Evolutionary conservation across 2,797 vertebrate species (phyloP), one percentile per base, ranked within the genome.

Genomic region (Dendrocincla fuliginosa): DNA sequence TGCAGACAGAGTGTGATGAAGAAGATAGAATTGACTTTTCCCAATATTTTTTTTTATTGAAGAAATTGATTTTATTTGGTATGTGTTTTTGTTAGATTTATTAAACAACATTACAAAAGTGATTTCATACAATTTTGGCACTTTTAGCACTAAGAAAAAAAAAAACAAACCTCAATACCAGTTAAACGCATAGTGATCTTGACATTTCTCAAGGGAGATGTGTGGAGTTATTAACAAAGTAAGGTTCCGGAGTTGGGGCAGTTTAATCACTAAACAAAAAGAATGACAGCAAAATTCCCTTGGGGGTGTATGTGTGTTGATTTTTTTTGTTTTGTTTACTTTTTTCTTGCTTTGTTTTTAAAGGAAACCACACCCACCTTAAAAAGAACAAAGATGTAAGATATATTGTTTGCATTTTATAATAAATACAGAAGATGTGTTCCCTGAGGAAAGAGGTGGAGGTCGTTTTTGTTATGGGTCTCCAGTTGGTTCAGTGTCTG

Each of bases 401-500:
- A 59, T 61, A 22, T 5, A 8, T 39, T n/a, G 6, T 35, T 76
- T 59, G 10, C 3, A 5, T 70, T 81, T 91, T 67, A 15, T 42
- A 46, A 49, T 39, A 76, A 59, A 47, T 73, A 6, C 6, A 8
- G 39, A 55, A 59, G 25, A 41, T n/a, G 9, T 2, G 9, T 86
- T 73, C 14, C 11, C 3, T 2, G 15, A 68, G 52, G 30, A 84
- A 47, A 76, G 50, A 30, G 5, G 37, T 25, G 4, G 19, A 42
- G 5, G 5, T 7, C 3, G 2, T 67, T 39, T 70, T 50, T 46
- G 4, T 64, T 47, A 41, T 0, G 10, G 6, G 16, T 83, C 9
- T 22, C 15, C 52, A 5, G 37, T 52, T 0, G 0, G 52, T 76
- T 57, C 44, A 6, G 1, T 14, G 6, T 65, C 3, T 2, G 4